Conservation (phyloP, 2,888 invertebrate species). For the Zeuzera pyrina region DNA sequence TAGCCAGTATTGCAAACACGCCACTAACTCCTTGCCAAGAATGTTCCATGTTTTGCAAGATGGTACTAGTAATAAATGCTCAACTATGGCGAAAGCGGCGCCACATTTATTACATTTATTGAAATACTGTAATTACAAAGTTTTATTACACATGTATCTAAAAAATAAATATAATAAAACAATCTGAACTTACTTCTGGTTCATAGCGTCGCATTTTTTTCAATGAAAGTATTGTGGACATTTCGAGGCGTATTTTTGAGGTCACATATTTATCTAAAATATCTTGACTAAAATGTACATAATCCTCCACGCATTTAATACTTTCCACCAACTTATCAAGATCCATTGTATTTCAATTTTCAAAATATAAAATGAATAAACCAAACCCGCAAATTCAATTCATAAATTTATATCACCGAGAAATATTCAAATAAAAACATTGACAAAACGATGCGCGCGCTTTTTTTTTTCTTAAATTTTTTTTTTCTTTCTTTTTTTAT, state of each 20-base stretch:
- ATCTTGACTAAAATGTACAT: slow-evolving; percentile 32
- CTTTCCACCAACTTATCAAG: slow-evolving; percentile 28
- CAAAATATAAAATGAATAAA: too few relatives aligned
- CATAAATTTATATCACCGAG: too few relatives aligned
- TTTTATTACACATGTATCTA: neutral
- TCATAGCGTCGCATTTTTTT: slow-evolving; percentile 44
- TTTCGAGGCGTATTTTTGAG: slow-evolving; percentile 33
- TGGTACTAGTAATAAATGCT: slow-evolving; percentile 31
- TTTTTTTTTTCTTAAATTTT: too few relatives aligned
- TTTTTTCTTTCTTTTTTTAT: too few relatives aligned
- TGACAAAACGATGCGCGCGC: too few relatives aligned
- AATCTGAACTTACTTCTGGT: slow-evolving; percentile 35
- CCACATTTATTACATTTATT: slow-evolving; percentile 43
- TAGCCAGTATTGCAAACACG: slow-evolving; percentile 45
- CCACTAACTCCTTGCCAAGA: slow-evolving; percentile 38
- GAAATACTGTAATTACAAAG: slow-evolving; percentile 37
- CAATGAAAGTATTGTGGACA: slow-evolving; percentile 36
- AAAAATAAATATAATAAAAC: slow-evolving; percentile 2
- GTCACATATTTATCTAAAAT: slow-evolving; percentile 22
- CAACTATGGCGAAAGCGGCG: slow-evolving; percentile 36
- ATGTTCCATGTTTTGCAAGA: slow-evolving; percentile 43
- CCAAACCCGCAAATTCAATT: too few relatives aligned
- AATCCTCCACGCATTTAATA: slow-evolving; percentile 35
- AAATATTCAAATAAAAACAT: too few relatives aligned
- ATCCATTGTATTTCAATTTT: slow-evolving; percentile 47